Evolutionary conservation across 2,888 invertebrate genomes (phyloP).

Genomic region (Pseudeuparius sepicola): DNA sequence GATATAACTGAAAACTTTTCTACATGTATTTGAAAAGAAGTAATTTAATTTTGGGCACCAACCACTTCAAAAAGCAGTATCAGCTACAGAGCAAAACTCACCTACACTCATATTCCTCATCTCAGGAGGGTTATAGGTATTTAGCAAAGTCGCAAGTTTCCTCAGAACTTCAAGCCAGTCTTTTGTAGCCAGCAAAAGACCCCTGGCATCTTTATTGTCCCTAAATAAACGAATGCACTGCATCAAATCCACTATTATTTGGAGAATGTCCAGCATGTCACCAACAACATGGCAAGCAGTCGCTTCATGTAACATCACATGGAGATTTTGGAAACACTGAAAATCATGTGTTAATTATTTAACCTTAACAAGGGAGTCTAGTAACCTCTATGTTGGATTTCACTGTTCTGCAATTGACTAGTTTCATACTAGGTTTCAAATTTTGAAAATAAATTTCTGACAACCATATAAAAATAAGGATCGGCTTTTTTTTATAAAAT

Average conservation of each 20-base stretch:
- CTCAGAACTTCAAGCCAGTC: conserved; percentile 85
- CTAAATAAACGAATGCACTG: conserved; percentile 60
- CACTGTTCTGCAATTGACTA: too few species aligned
- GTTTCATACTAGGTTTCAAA: too few species aligned
- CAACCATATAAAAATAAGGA: too few species aligned
- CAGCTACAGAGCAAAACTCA: too few species aligned
- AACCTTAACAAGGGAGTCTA: neutral
- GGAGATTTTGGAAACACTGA: conserved; percentile 79
- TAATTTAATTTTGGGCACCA: too few species aligned
- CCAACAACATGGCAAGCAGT: conserved; percentile 78
- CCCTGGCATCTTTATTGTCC: conserved; percentile 56
- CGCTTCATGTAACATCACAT: conserved; percentile 90
- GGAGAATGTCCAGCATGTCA: conserved; percentile 75
- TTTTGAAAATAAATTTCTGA: too few species aligned
- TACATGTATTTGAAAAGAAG: too few species aligned
- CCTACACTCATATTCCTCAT: conserved; percentile 71
- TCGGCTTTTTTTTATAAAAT: too few species aligned
- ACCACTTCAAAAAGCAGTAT: too few species aligned
- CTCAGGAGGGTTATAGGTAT: conserved; percentile 81
- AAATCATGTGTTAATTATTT: conserved; percentile 38
- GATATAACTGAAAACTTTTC: too few species aligned
- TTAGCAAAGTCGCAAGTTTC: conserved; percentile 75
- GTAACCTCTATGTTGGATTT: too few species aligned
- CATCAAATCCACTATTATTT: conserved; percentile 63
- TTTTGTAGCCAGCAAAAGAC: conserved; percentile 60